These are phyloP conservation scores for Pasiphila rectangulata DNA, from an alignment of 2,888 invertebrate genomes.

Conservation along the genomic window DNA sequence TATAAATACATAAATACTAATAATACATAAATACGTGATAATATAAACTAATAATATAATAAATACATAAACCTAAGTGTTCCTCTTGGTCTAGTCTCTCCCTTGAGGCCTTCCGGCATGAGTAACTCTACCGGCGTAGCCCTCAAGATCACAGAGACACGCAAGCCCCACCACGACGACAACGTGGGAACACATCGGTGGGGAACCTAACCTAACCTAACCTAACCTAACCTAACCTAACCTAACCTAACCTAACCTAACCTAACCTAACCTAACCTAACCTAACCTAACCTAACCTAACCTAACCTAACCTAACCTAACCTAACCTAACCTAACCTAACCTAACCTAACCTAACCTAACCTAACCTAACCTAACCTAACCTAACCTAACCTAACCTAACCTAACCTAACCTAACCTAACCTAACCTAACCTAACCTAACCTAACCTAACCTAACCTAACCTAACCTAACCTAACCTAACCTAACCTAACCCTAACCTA, in stretches of 20 bases:
- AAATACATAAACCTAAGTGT: too few relatives aligned
- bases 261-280: constrained; percentile 9
- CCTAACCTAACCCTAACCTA: constrained; percentile 11
- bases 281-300: constrained; percentile 8
- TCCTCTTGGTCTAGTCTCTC: too few relatives aligned
- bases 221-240: constrained; percentile 28
- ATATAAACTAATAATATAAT: too few relatives aligned
- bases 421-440: constrained; percentile 16
- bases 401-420: constrained; percentile 5
- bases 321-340: constrained; percentile 27
- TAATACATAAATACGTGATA: too few relatives aligned
- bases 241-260: constrained; percentile 19
- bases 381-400: constrained; percentile 11
- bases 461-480: constrained; percentile 14
- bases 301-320: constrained; percentile 19
- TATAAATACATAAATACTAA: too few relatives aligned
- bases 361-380: constrained; percentile 14
- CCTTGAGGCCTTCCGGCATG: too few relatives aligned
- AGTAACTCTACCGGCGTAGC: too few relatives aligned
- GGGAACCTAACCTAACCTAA: constrained; percentile 24
- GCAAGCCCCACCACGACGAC: too few relatives aligned
- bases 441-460: constrained; percentile 12
- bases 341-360: constrained; percentile 22
- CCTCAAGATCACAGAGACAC: too few relatives aligned
- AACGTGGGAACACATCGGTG: too few relatives aligned